Evolutionary conservation across 2,888 invertebrate species (phyloP), one percentile per base, ranked within the genome.

Genomic region (Epinotia brunnichana): DNA sequence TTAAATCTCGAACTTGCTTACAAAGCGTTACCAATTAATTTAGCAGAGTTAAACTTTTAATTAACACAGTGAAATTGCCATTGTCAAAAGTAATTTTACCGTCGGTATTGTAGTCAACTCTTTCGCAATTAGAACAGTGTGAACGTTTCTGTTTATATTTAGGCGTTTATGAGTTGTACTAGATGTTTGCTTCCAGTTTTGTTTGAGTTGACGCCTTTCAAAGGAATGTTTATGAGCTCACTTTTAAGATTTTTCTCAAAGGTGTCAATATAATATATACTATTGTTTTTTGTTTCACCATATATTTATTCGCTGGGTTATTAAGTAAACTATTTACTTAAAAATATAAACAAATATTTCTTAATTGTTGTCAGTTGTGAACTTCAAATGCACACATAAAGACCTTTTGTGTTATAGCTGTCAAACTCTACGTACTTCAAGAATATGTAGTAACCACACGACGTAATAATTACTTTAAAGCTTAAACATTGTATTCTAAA

Each of bases 81-180:
- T 64, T 64, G 53, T 64, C 21, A 9, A 35, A 63, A 54, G 51
- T 54, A 53, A 54, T 64, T 21, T 64, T 15, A 39, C 51, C 15
- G 53, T 10, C 60, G 11, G 67, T 61, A 61, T 67, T 61, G 44
- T 48, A 17, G 48, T 54, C 21, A 60, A 41, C 69, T 51, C 29
- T 81, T 81, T 81, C 82, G 83, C 84, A 86, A 86, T 86, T 86
- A 86, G 76, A 74, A 74, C 72, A 76, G 79, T 75, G 75, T 69
- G 78, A 77, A 76, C 75, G 75, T 79, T 76, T 78, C 78, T 82
- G 80, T 82, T 76, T 85, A 84, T 81, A 84, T 86, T 86, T 85
- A 85, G 84, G 48, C 69, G 71, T 72, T 75, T 72, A 69, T 72
- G 64, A 68, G 62, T 62, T 51, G 61, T 4, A 35, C 60, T 71